A percentile compares a stretch with the other conserved stretches of the same genome.
These are phyloP conservation scores for Acanthoscelides obtectus DNA, from an alignment of 2,888 invertebrate genomes.

Conservation along the genomic window DNA sequence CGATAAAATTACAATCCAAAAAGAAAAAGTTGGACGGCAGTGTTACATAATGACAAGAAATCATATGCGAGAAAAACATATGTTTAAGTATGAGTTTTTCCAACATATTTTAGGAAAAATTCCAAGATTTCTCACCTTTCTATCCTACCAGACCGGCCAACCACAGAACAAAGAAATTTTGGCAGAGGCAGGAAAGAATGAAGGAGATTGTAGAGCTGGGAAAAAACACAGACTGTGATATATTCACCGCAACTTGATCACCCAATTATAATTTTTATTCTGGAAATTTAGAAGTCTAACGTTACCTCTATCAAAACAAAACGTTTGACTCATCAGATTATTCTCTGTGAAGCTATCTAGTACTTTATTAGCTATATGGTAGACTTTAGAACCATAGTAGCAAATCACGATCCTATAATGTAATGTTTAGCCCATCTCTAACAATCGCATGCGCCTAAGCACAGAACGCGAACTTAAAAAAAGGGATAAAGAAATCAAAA, in stretches of 20 bases:
- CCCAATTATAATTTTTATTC: too few relatives aligned
- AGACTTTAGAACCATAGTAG: too few relatives aligned
- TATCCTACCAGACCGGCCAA: slow-evolving; percentile 53
- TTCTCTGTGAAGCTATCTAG: too few relatives aligned
- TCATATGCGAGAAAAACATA: background rate
- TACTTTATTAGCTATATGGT: too few relatives aligned
- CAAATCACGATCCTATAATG: too few relatives aligned
- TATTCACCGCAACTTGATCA: background rate
- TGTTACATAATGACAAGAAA: background rate
- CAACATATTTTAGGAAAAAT: slow-evolving; percentile 12
- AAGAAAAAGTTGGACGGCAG: background rate
- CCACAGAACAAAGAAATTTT: slow-evolving; percentile 47
- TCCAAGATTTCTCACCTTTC: slow-evolving; percentile 29
- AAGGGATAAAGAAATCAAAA: too few relatives aligned
- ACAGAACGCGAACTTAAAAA: too few relatives aligned
- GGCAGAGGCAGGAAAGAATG: background rate
- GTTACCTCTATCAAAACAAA: too few relatives aligned
- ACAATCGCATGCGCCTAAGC: too few relatives aligned
- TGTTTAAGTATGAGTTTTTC: background rate
- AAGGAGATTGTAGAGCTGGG: background rate
- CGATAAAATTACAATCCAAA: background rate
- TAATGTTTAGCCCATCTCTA: too few relatives aligned
- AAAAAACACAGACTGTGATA: background rate
- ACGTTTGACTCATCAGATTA: too few relatives aligned
- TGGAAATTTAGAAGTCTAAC: too few relatives aligned